These are phyloP conservation scores for Bombus waltoni DNA, from an alignment of 1,140 invertebrate species.

Conservation along the genomic window DNA sequence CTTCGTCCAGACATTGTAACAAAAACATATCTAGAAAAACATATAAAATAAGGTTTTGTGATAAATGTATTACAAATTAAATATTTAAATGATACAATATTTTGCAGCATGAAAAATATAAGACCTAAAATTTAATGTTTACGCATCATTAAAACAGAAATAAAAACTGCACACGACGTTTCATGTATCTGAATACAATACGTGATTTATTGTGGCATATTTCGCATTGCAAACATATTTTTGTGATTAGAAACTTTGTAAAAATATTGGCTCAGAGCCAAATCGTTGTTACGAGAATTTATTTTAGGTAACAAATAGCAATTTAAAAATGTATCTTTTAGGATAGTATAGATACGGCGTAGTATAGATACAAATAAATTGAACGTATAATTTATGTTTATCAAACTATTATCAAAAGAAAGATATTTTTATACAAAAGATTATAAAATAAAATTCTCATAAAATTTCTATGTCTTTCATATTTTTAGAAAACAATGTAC, in stretches of 20 bases:
- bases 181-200: background rate
- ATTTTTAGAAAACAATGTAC: background rate
- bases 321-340: background rate
- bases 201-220: background rate
- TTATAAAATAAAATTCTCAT: background rate
- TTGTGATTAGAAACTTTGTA: background rate
- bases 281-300: background rate
- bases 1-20: conserved; percentile 68
- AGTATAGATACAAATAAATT: background rate
- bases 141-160: background rate
- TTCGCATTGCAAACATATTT: conserved; percentile 1
- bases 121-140: background rate
- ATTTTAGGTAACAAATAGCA: background rate
- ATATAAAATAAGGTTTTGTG: conserved; percentile 42
- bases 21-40: conserved; percentile 66
- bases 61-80: background rate
- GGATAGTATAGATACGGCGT: background rate
- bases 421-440: background rate
- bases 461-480: background rate
- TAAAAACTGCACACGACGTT: background rate
- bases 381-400: background rate
- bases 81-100: background rate
- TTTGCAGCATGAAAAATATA: background rate
- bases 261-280: background rate
- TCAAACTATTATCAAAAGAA: background rate